phyloP scores from a whole-genome alignment of 1,140 invertebrate genomes.

The Habropoda laboriosa region DNA sequence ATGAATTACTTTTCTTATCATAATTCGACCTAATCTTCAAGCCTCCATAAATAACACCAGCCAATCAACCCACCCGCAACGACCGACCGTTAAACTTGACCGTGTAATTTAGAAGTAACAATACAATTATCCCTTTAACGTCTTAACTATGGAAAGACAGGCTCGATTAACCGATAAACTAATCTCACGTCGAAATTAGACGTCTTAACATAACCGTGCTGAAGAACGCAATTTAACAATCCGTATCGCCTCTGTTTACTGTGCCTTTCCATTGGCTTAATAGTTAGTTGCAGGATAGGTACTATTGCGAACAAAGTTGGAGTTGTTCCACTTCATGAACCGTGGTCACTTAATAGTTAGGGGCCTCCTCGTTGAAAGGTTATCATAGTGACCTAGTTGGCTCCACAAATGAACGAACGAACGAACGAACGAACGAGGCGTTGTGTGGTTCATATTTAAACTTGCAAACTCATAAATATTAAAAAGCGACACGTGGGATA shows the following conservation, averaged over 20 bases:
- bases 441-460: neutral
- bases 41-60: no score
- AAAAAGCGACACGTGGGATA: neutral
- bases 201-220: neutral
- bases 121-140: neutral
- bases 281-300: slow-evolving; percentile 4
- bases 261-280: neutral
- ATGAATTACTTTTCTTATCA: no score
- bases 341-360: slow-evolving; percentile 8
- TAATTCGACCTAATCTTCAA: no score
- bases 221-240: slow-evolving; percentile 1
- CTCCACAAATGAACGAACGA: neutral
- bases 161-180: neutral
- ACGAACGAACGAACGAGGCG: neutral
- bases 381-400: slow-evolving; percentile 21
- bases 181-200: neutral
- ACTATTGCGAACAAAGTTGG: slow-evolving; percentile 15
- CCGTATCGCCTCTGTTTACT: neutral
- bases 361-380: slow-evolving; percentile 14
- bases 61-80: no score
- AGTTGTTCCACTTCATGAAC: slow-evolving; percentile 1
- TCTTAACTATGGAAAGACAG: no score
- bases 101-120: neutral
- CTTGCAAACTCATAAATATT: neutral
- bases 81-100: no score